phyloP scores from a whole-genome alignment of 2,797 vertebrate genomes.

The Spheniscus humboldti region DNA sequence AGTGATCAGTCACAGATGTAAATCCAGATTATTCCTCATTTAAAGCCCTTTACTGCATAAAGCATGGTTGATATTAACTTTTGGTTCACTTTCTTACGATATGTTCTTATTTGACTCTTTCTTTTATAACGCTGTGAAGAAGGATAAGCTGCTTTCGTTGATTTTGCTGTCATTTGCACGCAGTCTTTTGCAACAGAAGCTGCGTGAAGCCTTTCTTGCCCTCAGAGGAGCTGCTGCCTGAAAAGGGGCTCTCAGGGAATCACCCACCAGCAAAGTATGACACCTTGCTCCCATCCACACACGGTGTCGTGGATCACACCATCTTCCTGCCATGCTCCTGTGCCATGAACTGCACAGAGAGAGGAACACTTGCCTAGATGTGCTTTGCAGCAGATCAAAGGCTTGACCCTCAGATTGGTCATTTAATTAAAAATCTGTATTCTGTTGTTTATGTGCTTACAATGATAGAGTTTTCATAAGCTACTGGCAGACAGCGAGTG shows the following conservation, averaged over 20 bases:
- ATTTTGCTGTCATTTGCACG: not conserved
- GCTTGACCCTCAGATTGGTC: not conserved
- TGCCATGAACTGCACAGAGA: not conserved
- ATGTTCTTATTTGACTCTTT: not conserved
- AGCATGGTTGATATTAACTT: not conserved
- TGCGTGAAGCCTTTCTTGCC: not conserved
- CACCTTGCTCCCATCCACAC: not conserved
- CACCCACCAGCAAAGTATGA: not conserved
- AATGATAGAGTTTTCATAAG: not conserved
- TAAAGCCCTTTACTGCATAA: not conserved
- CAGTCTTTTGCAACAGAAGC: not conserved
- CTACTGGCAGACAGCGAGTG: not conserved
- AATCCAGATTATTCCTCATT: not conserved
- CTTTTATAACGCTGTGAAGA: not conserved
- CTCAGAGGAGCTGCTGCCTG: not conserved
- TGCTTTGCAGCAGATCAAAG: not conserved
- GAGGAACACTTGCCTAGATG: not conserved
- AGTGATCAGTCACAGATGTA: not conserved
- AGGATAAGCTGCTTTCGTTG: not conserved
- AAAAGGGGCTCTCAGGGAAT: too few species aligned
- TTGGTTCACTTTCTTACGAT: not conserved
- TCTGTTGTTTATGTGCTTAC: not conserved
- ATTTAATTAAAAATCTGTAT: not conserved
- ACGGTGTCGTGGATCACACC: fast-evolving
- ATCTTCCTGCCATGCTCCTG: not conserved